Conservation (phyloP, 2,888 invertebrate species). For the Drosophila demipolita region DNA sequence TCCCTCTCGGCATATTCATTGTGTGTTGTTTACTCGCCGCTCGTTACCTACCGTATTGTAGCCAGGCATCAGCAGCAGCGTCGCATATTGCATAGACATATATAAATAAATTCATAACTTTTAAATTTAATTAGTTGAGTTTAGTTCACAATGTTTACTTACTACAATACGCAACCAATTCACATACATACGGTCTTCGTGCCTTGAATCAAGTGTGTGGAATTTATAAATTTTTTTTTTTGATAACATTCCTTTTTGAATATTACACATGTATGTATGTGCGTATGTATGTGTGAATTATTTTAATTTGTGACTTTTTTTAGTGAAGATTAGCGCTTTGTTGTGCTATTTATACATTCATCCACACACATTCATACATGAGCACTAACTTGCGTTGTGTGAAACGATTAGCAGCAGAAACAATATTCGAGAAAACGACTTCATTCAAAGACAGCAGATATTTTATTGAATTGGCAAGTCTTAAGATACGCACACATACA, state of each 20-base stretch:
- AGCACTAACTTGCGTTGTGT: neutral
- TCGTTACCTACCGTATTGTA: constrained; percentile 39
- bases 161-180: constrained; percentile 1
- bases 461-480: constrained; percentile 33
- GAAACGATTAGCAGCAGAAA: constrained; percentile 25
- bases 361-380: neutral
- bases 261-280: constrained; percentile 5
- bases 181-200: constrained; percentile 26
- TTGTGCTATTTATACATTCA: constrained; percentile 1
- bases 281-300: neutral
- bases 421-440: constrained; percentile 1
- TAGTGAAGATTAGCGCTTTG: constrained; percentile 4
- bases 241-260: constrained; percentile 40
- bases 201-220: constrained; percentile 39
- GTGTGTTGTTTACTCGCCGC: constrained; percentile 27
- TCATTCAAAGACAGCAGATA: constrained; percentile 1
- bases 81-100: constrained; percentile 2
- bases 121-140: constrained; percentile 46
- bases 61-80: constrained; percentile 5
- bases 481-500: neutral
- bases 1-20: constrained; percentile 9
- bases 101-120: constrained; percentile 17
- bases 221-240: constrained; percentile 34
- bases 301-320: constrained; percentile 5
- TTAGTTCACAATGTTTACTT: constrained; percentile 12